Conservation (phyloP, 2,113 vertebrate genomes). For the Paedocypris sp. region DNA sequence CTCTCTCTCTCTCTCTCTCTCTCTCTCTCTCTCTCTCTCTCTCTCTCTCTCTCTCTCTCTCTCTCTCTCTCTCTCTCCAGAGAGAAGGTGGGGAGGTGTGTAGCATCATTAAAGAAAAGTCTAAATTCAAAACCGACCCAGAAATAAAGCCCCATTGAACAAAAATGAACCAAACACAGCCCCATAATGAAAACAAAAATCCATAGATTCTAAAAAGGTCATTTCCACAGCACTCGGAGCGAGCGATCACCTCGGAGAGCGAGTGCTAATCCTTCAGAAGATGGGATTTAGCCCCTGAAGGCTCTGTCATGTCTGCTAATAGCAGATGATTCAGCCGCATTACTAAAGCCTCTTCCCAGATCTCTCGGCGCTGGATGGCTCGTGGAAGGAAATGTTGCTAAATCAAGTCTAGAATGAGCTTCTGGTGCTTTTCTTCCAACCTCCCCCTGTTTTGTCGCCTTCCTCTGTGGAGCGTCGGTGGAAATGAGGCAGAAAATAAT, state of each 20-base stretch:
- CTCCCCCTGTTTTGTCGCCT: background rate
- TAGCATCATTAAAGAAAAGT: too few species aligned
- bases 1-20: background rate
- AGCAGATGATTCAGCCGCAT: conserved; percentile 24
- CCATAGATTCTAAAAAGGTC: conserved; percentile 8
- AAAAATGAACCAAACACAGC: conserved; percentile 1
- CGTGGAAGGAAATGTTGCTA: conserved; percentile 18
- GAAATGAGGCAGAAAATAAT: conserved; percentile 33
- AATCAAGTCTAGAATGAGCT: conserved; percentile 9
- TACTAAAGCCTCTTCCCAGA: conserved; percentile 16
- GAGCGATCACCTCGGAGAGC: conserved; percentile 6
- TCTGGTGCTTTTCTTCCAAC: conserved; percentile 1
- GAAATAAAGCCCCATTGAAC: too few species aligned
- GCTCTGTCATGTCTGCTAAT: conserved; percentile 16
- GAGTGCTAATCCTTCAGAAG: conserved; percentile 26
- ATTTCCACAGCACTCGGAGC: conserved; percentile 22
- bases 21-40: background rate
- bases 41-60: background rate
- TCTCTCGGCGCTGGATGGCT: conserved; percentile 17
- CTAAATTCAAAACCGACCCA: too few species aligned
- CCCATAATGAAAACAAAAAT: background rate
- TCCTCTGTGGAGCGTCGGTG: conserved; percentile 14
- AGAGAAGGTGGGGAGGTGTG: too few species aligned
- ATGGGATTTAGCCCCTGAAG: conserved; percentile 27
- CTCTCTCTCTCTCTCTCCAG: conserved; percentile 8